Evolutionary conservation across 2,797 vertebrate species (phyloP).

Genomic region (Naso thynnoides): DNA sequence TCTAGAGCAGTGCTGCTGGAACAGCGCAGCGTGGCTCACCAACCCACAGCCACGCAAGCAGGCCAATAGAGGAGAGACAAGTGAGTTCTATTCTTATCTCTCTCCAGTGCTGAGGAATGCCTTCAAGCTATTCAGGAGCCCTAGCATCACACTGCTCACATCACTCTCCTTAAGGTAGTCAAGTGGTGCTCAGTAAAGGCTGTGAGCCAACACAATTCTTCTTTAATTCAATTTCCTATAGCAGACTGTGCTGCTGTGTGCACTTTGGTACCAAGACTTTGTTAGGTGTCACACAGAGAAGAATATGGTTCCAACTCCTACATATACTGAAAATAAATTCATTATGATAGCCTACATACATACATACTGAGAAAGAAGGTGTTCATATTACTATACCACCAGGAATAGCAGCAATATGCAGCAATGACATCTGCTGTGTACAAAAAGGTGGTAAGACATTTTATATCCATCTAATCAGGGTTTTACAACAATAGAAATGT

Average conservation of each 20-base stretch:
- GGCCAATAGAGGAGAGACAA: slow-evolving; percentile 48
- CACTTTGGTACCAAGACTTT: neutral
- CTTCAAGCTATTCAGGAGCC: slow-evolving; percentile 56
- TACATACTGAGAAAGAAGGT: neutral
- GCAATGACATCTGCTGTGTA: neutral
- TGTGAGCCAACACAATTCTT: slow-evolving; percentile 4
- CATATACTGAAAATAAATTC: neutral
- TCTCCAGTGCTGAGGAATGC: slow-evolving; percentile 50
- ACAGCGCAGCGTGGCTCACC: slow-evolving; percentile 33
- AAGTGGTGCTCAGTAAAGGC: slow-evolving; percentile 35
- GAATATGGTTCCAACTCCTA: too few relatives aligned
- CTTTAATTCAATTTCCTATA: slow-evolving; percentile 3
- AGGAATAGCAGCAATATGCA: neutral
- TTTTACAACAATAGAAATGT: neutral
- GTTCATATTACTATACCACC: neutral
- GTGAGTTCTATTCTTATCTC: slow-evolving; percentile 67
- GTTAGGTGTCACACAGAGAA: too few relatives aligned
- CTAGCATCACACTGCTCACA: slow-evolving; percentile 53
- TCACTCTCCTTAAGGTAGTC: slow-evolving; percentile 46
- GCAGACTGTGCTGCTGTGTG: neutral
- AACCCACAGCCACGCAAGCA: slow-evolving; percentile 45
- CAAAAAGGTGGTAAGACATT: neutral
- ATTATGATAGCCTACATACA: neutral
- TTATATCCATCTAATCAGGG: neutral
- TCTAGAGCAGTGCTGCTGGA: slow-evolving; percentile 32